Percentiles rank a stretch among this genome's conserved stretches.
phyloP scores from a whole-genome alignment of 2,888 invertebrate genomes.

The Hymenopus coronatus region DNA sequence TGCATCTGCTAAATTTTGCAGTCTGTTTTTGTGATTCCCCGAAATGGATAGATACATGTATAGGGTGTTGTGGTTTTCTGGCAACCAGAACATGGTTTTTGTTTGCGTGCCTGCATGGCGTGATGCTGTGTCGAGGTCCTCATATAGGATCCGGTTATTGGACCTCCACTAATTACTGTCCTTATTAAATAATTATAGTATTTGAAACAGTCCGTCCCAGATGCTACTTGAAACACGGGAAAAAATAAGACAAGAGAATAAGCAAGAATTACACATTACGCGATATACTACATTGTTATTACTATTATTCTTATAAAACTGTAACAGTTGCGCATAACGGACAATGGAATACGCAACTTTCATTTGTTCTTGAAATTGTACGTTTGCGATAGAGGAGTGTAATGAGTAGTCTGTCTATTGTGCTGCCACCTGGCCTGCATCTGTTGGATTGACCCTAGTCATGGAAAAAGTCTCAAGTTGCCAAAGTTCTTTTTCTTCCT shows the following conservation, averaged over 20 bases:
- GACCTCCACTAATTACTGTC: background rate
- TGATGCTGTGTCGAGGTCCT: background rate
- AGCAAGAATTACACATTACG: background rate
- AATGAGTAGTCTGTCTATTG: background rate
- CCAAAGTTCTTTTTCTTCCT: background rate
- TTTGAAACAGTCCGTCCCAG: background rate
- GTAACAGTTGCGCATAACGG: background rate
- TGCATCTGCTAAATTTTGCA: too few species aligned
- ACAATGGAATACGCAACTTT: background rate
- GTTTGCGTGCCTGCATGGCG: background rate
- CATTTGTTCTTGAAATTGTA: background rate
- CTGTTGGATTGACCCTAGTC: background rate
- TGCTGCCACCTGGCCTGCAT: background rate
- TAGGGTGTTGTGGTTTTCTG: background rate
- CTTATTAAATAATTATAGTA: conserved; percentile 11
- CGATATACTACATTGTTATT: background rate
- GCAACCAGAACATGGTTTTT: background rate
- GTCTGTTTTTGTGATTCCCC: too few species aligned
- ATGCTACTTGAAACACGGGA: background rate
- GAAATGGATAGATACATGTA: too few species aligned
- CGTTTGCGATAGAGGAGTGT: background rate
- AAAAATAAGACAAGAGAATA: background rate
- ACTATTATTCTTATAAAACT: background rate
- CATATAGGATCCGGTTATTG: background rate
- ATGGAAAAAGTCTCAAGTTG: background rate